These are phyloP conservation scores for Mareca penelope DNA, from an alignment of 2,797 vertebrate genomes.

Conservation along the genomic window DNA sequence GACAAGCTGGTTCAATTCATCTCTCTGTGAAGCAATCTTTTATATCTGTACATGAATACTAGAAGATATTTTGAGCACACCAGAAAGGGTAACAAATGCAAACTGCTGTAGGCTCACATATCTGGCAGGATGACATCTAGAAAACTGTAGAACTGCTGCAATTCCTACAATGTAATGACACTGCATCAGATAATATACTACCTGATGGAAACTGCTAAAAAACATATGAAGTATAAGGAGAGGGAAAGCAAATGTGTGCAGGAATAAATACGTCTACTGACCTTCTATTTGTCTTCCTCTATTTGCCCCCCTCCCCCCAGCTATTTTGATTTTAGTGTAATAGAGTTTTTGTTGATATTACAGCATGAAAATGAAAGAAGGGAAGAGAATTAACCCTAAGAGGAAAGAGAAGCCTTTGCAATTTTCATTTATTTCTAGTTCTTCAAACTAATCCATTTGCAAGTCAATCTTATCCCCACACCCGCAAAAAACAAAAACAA, in stretches of 20 bases:
- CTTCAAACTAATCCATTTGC: slow-evolving; percentile 51
- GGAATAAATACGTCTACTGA: background rate
- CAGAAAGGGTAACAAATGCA: slow-evolving; percentile 67
- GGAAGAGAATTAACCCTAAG: background rate
- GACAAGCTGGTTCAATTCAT: slow-evolving; percentile 59
- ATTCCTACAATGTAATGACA: slow-evolving; percentile 36
- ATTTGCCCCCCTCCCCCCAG: background rate
- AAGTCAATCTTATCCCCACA: background rate
- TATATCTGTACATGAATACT: slow-evolving; percentile 33
- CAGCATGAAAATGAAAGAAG: slow-evolving; percentile 4
- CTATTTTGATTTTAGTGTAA: slow-evolving; percentile 19
- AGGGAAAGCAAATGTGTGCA: background rate
- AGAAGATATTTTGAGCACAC: slow-evolving; percentile 61
- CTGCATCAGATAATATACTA: slow-evolving; percentile 32
- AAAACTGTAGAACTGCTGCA: slow-evolving; percentile 41
- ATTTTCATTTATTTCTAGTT: slow-evolving; percentile 37
- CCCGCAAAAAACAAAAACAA: too few species aligned
- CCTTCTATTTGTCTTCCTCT: background rate
- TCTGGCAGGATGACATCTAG: slow-evolving; percentile 51
- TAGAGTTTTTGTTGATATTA: slow-evolving; percentile 9
- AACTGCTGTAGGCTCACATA: slow-evolving; percentile 58
- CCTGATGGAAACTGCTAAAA: slow-evolving; percentile 33
- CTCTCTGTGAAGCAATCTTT: slow-evolving; percentile 49
- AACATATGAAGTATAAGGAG: background rate
- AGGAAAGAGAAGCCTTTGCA: slow-evolving; percentile 27